Conservation (phyloP, 2,113 vertebrate species). For the Neolamprologus fasciatus region DNA sequence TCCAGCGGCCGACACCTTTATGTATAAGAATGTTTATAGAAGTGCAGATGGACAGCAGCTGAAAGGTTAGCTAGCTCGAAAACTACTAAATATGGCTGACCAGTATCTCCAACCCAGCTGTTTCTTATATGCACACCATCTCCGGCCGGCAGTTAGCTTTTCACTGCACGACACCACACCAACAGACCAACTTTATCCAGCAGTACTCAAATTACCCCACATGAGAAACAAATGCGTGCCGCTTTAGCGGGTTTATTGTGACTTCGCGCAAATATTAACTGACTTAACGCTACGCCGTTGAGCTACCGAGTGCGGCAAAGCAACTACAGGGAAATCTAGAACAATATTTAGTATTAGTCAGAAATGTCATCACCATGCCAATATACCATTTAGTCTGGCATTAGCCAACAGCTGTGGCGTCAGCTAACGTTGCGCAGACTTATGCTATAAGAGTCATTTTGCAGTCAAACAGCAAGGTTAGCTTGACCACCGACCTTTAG, state of each 20-base stretch:
- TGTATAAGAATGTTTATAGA: background rate
- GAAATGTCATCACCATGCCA: background rate
- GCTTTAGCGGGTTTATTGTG: background rate
- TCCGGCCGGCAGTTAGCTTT: conserved; percentile 13
- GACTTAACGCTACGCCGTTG: background rate
- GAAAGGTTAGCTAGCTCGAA: background rate
- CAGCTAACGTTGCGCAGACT: background rate
- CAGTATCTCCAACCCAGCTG: conserved; percentile 26
- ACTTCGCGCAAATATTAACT: background rate
- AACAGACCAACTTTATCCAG: background rate
- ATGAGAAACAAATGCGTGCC: background rate
- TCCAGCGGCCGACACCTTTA: background rate
- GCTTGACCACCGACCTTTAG: conserved; percentile 61
- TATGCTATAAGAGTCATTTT: background rate
- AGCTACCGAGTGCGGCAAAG: background rate
- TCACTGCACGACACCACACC: background rate
- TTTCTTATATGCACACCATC: conserved; percentile 8
- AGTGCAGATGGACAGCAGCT: background rate
- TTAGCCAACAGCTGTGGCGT: background rate
- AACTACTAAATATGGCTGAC: conserved; percentile 46
- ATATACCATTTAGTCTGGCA: background rate
- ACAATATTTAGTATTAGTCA: background rate
- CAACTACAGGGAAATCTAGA: background rate
- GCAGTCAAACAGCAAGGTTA: conserved; percentile 44
- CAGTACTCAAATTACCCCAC: background rate